Evolutionary conservation across 2,888 invertebrate genomes (phyloP).

Genomic region (Nasonia oneida): DNA sequence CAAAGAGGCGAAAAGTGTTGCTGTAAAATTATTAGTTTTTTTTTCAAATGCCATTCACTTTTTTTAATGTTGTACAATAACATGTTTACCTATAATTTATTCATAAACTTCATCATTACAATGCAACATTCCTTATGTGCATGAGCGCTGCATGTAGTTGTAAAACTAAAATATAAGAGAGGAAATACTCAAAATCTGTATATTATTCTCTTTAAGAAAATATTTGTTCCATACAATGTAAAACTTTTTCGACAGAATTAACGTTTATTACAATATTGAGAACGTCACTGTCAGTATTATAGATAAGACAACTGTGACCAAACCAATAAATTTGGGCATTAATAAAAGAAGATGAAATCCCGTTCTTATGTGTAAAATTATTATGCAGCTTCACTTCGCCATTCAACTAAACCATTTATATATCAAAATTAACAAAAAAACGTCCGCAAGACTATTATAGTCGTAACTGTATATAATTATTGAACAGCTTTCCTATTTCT

Average conservation of each 20-base stretch:
- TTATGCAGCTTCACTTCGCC: conserved; percentile 28
- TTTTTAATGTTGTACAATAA: conserved; percentile 33
- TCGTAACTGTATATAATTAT: conserved; percentile 49
- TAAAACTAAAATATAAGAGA: conserved; percentile 41
- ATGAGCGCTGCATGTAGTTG: conserved; percentile 51
- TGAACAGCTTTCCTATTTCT: conserved; percentile 50
- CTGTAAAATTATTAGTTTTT: conserved; percentile 43
- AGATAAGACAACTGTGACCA: conserved; percentile 49
- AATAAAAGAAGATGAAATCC: conserved; percentile 14
- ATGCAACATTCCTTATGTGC: conserved; percentile 57
- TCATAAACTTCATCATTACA: conserved; percentile 36
- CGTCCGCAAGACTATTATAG: conserved; percentile 25
- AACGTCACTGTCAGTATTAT: conserved; percentile 58
- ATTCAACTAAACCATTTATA: conserved; percentile 12
- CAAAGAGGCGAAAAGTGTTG: conserved; percentile 55
- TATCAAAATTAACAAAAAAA: conserved; percentile 33
- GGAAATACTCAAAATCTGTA: conserved; percentile 51
- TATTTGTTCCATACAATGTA: conserved; percentile 34
- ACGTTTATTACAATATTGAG: conserved; percentile 25
- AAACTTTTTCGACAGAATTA: conserved; percentile 5
- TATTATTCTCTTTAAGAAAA: conserved; percentile 30
- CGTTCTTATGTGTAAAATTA: conserved; percentile 3
- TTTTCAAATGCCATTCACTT: conserved; percentile 22
- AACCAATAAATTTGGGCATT: conserved; percentile 36
- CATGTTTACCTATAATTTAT: conserved; percentile 17